Conservation (phyloP, 2,797 vertebrate genomes). For the Novumbra hubbsi region DNA sequence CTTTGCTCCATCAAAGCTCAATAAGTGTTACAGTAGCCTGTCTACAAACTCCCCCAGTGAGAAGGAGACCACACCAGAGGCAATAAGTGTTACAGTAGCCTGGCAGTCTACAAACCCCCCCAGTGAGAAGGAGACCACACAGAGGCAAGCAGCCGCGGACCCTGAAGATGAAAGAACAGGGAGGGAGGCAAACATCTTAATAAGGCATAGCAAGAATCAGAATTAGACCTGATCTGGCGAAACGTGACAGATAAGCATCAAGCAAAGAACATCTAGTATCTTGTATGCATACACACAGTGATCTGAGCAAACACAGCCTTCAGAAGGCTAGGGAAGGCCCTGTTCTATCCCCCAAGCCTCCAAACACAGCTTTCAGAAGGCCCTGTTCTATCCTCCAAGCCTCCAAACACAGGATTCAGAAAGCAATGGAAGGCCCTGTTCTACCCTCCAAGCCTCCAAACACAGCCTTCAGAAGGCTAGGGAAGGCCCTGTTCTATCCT, state of each 20-base stretch:
- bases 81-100: not conserved
- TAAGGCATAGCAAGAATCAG: not conserved
- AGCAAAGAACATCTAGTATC: not conserved
- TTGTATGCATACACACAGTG: too few relatives aligned
- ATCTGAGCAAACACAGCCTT: too few relatives aligned
- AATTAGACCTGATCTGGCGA: not conserved
- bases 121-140: not conserved
- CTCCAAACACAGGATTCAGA: too few relatives aligned
- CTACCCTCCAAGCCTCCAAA: too few relatives aligned
- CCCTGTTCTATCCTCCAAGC: too few relatives aligned
- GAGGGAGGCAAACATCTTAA: not conserved
- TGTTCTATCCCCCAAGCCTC: too few relatives aligned
- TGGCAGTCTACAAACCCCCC: not conserved
- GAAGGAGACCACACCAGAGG: not conserved
- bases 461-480: too few relatives aligned
- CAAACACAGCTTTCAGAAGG: too few relatives aligned
- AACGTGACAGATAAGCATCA: not conserved
- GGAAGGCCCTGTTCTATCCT: too few relatives aligned
- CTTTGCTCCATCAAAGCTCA: constrained; percentile 1
- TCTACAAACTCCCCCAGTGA: not conserved
- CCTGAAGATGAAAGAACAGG: not conserved
- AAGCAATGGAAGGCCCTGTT: too few relatives aligned
- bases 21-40: not conserved
- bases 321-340: too few relatives aligned
- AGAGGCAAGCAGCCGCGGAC: not conserved